Percentiles rank a stretch among this genome's conserved stretches.
phyloP scores from a whole-genome alignment of 2,797 vertebrate genomes.

The Poeciliopsis turneri region DNA sequence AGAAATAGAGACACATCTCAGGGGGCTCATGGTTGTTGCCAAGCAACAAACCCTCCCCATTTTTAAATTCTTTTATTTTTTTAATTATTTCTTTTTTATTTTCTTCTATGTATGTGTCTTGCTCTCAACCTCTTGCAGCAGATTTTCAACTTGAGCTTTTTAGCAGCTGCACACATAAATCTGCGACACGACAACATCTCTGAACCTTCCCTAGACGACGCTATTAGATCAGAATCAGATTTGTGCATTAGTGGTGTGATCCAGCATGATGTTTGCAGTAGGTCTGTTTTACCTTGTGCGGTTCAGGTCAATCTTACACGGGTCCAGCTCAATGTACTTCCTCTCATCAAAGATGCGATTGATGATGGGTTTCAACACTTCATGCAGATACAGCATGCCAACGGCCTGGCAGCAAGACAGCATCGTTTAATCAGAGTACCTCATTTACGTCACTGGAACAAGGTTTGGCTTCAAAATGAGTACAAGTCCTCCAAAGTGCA shows the following conservation, averaged over 20 bases:
- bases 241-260: slow-evolving; percentile 1
- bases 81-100: slow-evolving; percentile 24
- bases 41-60: slow-evolving; percentile 74
- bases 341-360: slow-evolving; percentile 91
- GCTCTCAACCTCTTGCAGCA: slow-evolving; percentile 43
- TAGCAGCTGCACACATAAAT: slow-evolving; percentile 13
- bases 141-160: slow-evolving; percentile 43
- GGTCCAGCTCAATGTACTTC: slow-evolving; percentile 93
- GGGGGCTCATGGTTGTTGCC: slow-evolving; percentile 76
- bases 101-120: slow-evolving; percentile 63
- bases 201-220: not conserved
- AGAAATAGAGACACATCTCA: slow-evolving; percentile 72
- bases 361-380: slow-evolving; percentile 87
- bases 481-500: slow-evolving; percentile 1
- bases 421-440: slow-evolving; percentile 33
- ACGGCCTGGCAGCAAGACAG: slow-evolving; percentile 81
- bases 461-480: slow-evolving; percentile 3
- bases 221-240: not conserved
- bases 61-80: slow-evolving; percentile 37
- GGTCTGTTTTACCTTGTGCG: slow-evolving; percentile 76
- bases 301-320: slow-evolving; percentile 89
- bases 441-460: slow-evolving; percentile 19
- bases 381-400: slow-evolving; percentile 91
- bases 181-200: not conserved
- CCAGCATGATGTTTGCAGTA: not conserved